Base-by-base conservation (phyloP, 2,797 vertebrate genomes). In the Hypotaenidia okinawae region DNA sequence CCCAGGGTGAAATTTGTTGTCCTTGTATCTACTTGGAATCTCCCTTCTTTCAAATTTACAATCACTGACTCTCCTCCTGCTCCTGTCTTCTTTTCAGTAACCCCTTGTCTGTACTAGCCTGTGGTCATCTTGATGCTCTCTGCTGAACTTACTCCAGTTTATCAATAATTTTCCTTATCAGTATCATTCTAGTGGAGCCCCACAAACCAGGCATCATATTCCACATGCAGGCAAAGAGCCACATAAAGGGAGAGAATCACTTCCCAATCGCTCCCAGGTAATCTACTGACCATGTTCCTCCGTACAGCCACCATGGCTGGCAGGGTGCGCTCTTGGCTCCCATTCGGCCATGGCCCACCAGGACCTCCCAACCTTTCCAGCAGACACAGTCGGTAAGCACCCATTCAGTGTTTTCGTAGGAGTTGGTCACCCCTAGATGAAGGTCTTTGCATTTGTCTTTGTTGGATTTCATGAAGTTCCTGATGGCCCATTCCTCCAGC, bases 391-490 rank as follows among this genome's bases (percentile, higher is more conserved):
- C 52, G 33, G 28, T 21, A 54, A 87, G 37, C 4, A 17, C 32
- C 16, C 8, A 8, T 8, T 23, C 66, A 8, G 22, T 27, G 23
- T 10, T 25, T 37, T 58, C 45, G n/a, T 30, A 18, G 22, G 21
- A 13, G 9, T 9, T 27, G 33, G 14, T 63, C 43, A 41, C 33
- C 39, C 30, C 16, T 2, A 28, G 24, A 30, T 5, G 43, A 12
- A 73, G 15, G 37, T 39, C 41, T 81, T 57, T 6, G 30, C 41
- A n/a, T 58, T 55, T 74, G 37, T 37, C 21, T 30, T 63, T 0
- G 0, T 1, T 75, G 27, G 84, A 67, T 13, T 37, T 43, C 0
- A 2, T 13, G 24, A 43, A 17, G 32, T 18, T 73, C 35, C 67
- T n/a, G 21, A 43, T 23, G 21, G 45, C 35, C 45, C 8, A 10